These are phyloP conservation scores for Haemorhous mexicanus DNA, from an alignment of 2,113 vertebrate genomes.

Conservation along the genomic window DNA sequence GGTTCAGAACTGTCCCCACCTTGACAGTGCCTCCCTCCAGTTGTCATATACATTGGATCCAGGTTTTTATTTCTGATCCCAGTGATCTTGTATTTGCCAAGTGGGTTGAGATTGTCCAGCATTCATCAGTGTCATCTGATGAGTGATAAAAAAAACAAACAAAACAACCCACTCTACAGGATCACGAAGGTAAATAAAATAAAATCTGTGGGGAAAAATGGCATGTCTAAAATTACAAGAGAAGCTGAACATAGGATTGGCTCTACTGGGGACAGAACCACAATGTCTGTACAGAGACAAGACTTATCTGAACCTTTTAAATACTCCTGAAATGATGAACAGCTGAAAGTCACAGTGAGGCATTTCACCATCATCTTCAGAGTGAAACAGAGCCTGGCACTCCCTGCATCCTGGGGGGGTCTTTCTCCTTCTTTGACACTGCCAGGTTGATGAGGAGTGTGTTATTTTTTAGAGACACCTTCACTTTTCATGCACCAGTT, in stretches of 20 bases:
- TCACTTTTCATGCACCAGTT: background rate
- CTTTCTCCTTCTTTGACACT: background rate
- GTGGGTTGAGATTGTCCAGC: background rate
- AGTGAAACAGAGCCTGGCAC: background rate
- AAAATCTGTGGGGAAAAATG: background rate
- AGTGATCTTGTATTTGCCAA: background rate
- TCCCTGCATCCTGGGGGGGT: background rate
- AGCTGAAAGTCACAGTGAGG: background rate
- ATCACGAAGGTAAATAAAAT: background rate
- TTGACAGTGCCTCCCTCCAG: background rate
- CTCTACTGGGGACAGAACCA: background rate
- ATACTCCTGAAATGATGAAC: background rate
- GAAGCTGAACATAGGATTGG: background rate
- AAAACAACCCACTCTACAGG: background rate
- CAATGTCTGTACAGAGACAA: background rate
- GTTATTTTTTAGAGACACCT: background rate
- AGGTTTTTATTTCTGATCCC: background rate
- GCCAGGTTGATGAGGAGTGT: background rate
- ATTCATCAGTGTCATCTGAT: background rate
- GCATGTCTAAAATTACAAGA: background rate
- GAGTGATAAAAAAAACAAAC: background rate
- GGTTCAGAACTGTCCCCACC: fast-evolving
- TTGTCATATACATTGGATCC: fast-evolving
- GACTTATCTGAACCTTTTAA: background rate
- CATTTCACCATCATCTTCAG: background rate